Base-by-base conservation (phyloP, 2,888 invertebrate genomes). In the Hedya salicella region DNA sequence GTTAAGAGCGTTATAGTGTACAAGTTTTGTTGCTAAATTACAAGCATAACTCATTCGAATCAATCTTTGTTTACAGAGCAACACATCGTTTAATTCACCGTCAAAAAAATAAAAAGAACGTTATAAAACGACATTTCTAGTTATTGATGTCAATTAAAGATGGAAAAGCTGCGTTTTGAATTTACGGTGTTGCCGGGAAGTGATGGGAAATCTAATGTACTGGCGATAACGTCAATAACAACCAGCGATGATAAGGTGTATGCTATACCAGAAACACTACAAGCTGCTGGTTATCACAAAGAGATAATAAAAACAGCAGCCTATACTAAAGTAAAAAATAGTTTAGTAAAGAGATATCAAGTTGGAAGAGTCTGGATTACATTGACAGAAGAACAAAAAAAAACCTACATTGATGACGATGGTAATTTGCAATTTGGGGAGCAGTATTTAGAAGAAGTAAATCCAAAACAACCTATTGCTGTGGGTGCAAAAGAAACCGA, bases 131-230 rank as follows among this genome's bases (percentile, higher is more conserved):
- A n/a, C n/a, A n/a, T n/a, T n/a, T n/a, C n/a, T n/a, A n/a, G n/a
- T n/a, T n/a, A n/a, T n/a, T 70, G 68, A n/a, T n/a, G n/a, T n/a
- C n/a, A n/a, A n/a, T n/a, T n/a, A n/a, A n/a, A n/a, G n/a, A n/a
- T n/a, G n/a, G 70, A 66, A 4, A 65, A 67, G 14, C 39, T 68
- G 1, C 59, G 44, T 8, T 69, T 63, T 63, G 66, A 53, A 52
- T 70, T 70, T 61, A 36, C 49, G 9, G 0, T 65, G 17, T 42
- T 62, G 17, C 65, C 67, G 1, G n/a, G 42, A 30, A 67, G 40
- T 46, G 67, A 69, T 46, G 68, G 65, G n/a, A 25, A 69, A 69
- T 65, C 68, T 1, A 69, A 67, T 14, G 9, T 62, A 17, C 57
- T 17, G 6, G 11, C 30, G 4, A 59, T 70, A 62, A 69, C 60